Evolutionary conservation across 2,797 vertebrate genomes (phyloP), one percentile per base, ranked within the genome.

Genomic region (Sebastes iracundus): DNA sequence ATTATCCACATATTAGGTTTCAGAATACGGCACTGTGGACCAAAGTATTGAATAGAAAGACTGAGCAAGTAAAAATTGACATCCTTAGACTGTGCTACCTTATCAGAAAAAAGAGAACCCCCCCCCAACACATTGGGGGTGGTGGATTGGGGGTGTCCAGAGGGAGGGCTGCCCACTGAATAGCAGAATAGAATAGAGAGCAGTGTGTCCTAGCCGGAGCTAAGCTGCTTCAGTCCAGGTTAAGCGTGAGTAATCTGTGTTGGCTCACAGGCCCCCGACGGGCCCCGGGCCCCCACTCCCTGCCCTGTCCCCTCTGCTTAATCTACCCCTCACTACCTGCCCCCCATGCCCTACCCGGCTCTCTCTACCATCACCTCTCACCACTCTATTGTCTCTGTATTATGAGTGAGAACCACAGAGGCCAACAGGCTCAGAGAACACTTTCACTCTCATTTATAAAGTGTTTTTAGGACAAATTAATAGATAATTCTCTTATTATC

Each of bases 211-310:
- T 59, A 67, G 76, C 52, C 55, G 4, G 38, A 68, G 70, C 65
- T 88, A 90, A 92, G 64, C 86, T 77, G 88, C 85, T 90, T 87
- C 91, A 85, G 89, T 77, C 75, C 75, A 91, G 89, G 89, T 91
- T 91, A 90, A 91, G 91, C 85, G 72, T 88, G 83, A 91, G 89
- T 92, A 91, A 92, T 90, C 86, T 90, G 83, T 88, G 77, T 81
- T 88, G 87, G 89, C 87, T 92, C 86, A 86, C 75, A 72, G 80
- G 70, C 35, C 83, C 73, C 86, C 77, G 83, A 77, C 61, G 66
- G 81, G 76, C 65, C 77, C 59, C 4, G 6, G 42, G 46, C 62
- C 78, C 82, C 77, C 67, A 58, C 78, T 77, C 82, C 32, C 64
- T 78, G 52, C 69, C 52, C 74, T 14, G 53, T 84, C 63, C 35